phyloP scores from a whole-genome alignment of 2,113 vertebrate genomes.

The Empidonax traillii region DNA sequence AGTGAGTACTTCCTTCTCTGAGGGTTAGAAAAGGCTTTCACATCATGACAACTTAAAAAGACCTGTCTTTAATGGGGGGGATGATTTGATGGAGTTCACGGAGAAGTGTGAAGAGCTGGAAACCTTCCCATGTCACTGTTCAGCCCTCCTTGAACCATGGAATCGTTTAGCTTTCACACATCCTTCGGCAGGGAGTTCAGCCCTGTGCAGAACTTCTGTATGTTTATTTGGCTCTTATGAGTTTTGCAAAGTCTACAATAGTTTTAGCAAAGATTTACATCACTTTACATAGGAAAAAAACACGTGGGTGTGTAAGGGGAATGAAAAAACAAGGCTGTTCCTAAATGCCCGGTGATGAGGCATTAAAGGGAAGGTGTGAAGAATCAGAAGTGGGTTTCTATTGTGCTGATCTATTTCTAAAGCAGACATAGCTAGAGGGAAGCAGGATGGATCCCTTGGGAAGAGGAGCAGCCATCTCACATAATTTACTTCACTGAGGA shows the following conservation, averaged over 20 bases:
- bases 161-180: not conserved
- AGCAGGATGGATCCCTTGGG: not conserved
- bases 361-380: not conserved
- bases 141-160: not conserved
- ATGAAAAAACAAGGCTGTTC: not conserved
- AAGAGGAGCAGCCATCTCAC: not conserved
- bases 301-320: not conserved
- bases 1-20: constrained; percentile 15
- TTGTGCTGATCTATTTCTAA: not conserved
- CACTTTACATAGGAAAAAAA: not conserved
- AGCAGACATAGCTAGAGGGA: not conserved
- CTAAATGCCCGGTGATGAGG: not conserved
- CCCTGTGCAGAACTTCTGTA: not conserved
- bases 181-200: not conserved
- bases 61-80: not conserved
- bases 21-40: not conserved
- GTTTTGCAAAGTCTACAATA: not conserved
- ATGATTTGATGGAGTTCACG: not conserved
- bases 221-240: not conserved
- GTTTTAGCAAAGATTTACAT: not conserved
- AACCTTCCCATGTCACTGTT: not conserved
- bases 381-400: not conserved
- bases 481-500: not conserved
- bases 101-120: not conserved
- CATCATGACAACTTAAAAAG: not conserved